Base-by-base conservation (phyloP, 2,888 invertebrate species). In the Hypselothyrea guttata region DNA sequence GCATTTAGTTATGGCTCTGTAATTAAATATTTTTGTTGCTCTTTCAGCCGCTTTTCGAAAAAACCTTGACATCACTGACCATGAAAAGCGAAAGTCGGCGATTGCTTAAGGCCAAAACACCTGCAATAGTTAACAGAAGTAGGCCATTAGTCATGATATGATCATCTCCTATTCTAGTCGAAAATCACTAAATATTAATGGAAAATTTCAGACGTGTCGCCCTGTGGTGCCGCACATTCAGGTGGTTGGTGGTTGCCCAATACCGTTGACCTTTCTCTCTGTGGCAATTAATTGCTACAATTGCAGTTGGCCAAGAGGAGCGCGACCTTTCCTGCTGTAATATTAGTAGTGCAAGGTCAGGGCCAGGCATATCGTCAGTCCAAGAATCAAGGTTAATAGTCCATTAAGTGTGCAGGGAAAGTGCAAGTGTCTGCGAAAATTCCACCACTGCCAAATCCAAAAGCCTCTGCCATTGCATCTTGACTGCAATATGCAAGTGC, bases 321-420 rank as follows among this genome's bases (percentile, higher is more conserved):
- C 41, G 42, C 48, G 60, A 42, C 59, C 59, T 62, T 63, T 48
- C 18, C 16, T 12, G 11, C 9, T 34, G 58, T 22, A 22, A 30
- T 37, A 57, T 71, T 63, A 55, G 57, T 60, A 56, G 35, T 35
- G 57, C 75, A 75, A 75, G 75, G 75, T 71, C 75, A 79, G 64
- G 42, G 16, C 38, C 37, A 37, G 11, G n/a, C 9, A 16, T n/a
- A 18, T 15, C 18, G 47, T 60, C 44, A 35, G 49, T 55, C 40
- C 56, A 33, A 65, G 54, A 72, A 83, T 81, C 81, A 84, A 84
- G 83, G 83, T 84, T 84, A 84, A 84, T 85, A 83, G 85, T 76
- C 83, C 77, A 78, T 83, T 84, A 85, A 83, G 71, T 68, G 71
- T 54, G 71, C 60, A 65, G 65, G 67, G 84, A 79, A 83, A 84